These are phyloP conservation scores for Ctenochaetus hawaiiensis DNA, from an alignment of 2,797 vertebrate genomes.

Conservation along the genomic window DNA sequence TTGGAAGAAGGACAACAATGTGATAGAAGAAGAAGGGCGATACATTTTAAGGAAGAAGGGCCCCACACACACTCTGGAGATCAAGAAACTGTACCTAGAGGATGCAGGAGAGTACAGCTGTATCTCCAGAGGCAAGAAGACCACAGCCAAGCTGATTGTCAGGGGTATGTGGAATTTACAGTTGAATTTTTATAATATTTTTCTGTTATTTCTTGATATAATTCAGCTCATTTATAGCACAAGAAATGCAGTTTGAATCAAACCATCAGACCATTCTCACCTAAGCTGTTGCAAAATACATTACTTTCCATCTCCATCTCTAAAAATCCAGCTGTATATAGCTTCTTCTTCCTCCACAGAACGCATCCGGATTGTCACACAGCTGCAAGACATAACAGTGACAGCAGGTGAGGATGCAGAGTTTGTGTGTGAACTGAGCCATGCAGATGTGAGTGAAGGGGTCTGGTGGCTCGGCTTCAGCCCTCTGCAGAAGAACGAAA, in stretches of 20 bases:
- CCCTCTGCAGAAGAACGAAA: conserved; percentile 91
- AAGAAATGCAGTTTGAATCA: conserved; percentile 5
- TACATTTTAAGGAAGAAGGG: conserved; percentile 86
- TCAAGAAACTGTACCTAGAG: conserved; percentile 78
- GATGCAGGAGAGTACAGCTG: conserved; percentile 89
- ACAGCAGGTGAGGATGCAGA: conserved; percentile 92
- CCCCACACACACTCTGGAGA: conserved; percentile 72
- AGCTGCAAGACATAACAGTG: conserved; percentile 90
- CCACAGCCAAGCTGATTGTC: conserved; percentile 83
- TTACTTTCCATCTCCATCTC: conserved; percentile 41
- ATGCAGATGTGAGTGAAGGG: conserved; percentile 85
- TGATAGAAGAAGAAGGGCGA: conserved; percentile 83
- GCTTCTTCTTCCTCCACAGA: conserved; percentile 74
- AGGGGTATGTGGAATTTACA: conserved; percentile 81
- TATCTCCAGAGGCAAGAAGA: conserved; percentile 87
- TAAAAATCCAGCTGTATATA: conserved; percentile 56
- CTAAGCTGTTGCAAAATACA: conserved; percentile 18
- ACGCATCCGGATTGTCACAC: conserved; percentile 81
- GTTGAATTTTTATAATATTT: not conserved
- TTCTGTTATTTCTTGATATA: not conserved
- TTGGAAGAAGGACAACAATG: conserved; percentile 88
- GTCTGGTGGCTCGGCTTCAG: conserved; percentile 95
- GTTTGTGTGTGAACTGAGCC: conserved; percentile 93
- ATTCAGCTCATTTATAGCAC: not conserved
- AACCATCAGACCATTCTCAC: conserved; percentile 17